Conservation (phyloP, 2,888 invertebrate species). For the Malachius bipustulatus region DNA sequence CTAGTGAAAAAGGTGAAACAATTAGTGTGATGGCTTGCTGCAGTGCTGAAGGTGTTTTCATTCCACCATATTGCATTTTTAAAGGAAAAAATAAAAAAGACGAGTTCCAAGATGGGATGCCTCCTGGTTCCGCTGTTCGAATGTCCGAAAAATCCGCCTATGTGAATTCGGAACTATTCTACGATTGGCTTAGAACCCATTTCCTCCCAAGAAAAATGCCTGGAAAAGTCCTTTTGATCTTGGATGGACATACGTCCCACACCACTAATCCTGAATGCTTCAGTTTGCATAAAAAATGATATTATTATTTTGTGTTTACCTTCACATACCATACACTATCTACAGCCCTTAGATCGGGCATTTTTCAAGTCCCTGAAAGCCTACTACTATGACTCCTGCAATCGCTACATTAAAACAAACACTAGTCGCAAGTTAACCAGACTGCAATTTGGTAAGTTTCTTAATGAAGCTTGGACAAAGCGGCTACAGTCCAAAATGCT, state of each 20-base stretch:
- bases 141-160: conserved; percentile 20
- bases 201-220: conserved; percentile 25
- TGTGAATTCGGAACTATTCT: conserved; percentile 16
- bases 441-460: conserved; percentile 17
- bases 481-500: neutral
- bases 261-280: conserved; percentile 20
- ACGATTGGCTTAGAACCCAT: conserved; percentile 13
- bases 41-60: conserved; percentile 26
- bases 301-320: conserved; percentile 25
- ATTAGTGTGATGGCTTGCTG: conserved; percentile 28
- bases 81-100: conserved; percentile 18
- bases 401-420: conserved; percentile 15
- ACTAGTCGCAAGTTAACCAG: conserved; percentile 16
- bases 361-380: conserved; percentile 24
- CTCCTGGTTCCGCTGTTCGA: conserved; percentile 16
- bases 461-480: conserved; percentile 14
- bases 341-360: conserved; percentile 24
- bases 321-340: conserved; percentile 23
- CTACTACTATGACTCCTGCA: conserved; percentile 17
- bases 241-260: conserved; percentile 27
- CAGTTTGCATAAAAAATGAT: conserved; percentile 20
- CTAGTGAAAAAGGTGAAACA: conserved; percentile 26
- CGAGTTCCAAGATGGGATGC: conserved; percentile 17
- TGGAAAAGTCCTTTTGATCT: conserved; percentile 22
- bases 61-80: no score